phyloP scores from a whole-genome alignment of 2,797 vertebrate species.

The Mycteria americana region DNA sequence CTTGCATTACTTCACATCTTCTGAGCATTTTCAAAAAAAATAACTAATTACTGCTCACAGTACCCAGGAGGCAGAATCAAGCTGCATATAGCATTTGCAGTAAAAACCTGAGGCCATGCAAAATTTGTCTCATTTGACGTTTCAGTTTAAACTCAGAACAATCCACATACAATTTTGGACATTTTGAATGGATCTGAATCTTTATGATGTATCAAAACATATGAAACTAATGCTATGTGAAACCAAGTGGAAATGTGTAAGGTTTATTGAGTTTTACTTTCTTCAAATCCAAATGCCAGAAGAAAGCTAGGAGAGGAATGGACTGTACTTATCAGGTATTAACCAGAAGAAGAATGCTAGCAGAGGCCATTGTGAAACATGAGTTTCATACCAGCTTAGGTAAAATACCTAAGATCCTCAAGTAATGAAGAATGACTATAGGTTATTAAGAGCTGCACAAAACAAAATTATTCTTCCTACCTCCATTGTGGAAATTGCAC shows the following conservation, averaged over 20 bases:
- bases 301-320: background rate
- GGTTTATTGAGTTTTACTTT: background rate
- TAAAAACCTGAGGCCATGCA: background rate
- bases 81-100: background rate
- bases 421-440: background rate
- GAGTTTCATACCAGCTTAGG: background rate
- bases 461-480: background rate
- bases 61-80: background rate
- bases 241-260: background rate
- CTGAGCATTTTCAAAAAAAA: background rate
- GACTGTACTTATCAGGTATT: background rate
- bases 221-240: background rate
- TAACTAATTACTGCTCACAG: background rate
- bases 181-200: background rate
- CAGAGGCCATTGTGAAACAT: background rate
- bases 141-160: background rate
- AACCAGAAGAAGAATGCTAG: background rate
- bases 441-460: background rate
- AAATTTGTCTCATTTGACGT: background rate
- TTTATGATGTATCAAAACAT: background rate
- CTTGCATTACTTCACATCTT: background rate
- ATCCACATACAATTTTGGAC: background rate
- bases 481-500: background rate
- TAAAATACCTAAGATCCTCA: background rate
- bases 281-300: background rate